These are phyloP conservation scores for honey bee (Apis mellifera) DNA, from an alignment of 1,140 invertebrate species.

Conservation along the genomic window Amel_HAv3.1 CM009932.2:12142001-12142500, in stretches of 20 bases:
- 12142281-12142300: conserved; percentile 23
- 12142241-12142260: neutral
- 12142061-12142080: conserved; percentile 75
- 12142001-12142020: neutral
- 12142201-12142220: neutral
- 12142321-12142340: conserved; percentile 20
- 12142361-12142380: too few relatives aligned
- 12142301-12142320: conserved; percentile 23
- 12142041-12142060: conserved; percentile 60
- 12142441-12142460: conserved; percentile 76
- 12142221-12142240: neutral
- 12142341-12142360: neutral
- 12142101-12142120: conserved; percentile 79
- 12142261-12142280: conserved; percentile 17
- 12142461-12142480: conserved; percentile 60
- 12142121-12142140: conserved; percentile 82
- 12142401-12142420: conserved; percentile 1
- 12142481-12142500: conserved; percentile 80
- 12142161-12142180: neutral
- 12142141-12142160: conserved; percentile 78
- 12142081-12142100: conserved; percentile 78
- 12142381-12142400: too few relatives aligned
- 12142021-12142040: conserved; percentile 10
- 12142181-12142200: too few relatives aligned
- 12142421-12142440: conserved; percentile 74